Evolutionary conservation across 37 sponge, comb jelly and placozoan genomes (phyloP), one percentile per base, ranked within the genome.

Genomic region (Corticium candelabrum): DNA sequence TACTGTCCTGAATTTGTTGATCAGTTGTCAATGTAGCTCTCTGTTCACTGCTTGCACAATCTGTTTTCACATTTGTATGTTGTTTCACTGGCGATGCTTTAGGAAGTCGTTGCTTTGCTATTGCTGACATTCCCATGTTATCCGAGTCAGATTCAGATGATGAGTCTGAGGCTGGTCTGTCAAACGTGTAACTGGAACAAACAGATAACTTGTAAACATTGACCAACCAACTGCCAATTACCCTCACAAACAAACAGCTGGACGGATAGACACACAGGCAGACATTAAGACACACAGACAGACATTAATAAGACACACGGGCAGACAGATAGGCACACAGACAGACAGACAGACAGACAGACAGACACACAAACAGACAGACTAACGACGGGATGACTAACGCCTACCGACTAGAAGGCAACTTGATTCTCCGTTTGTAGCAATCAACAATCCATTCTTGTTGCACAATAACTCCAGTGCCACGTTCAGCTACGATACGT

Each of bases 371-470:
- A 67, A 35, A 78, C 67, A 67, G 79, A 67, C 79, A 67, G 32
- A 78, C 67, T 32, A 5, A 57, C 32, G 27, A 77, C 77, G 77
- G 33, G 75, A 41, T 37, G 5, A 32, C 35, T 1, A 21, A 69
- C 83, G 35, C 39, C 83, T n/a, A n/a, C 93, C 82, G 80, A 40
- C 33, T 73, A 29, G 87, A 75, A 57, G 89, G 90, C 2, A 89
- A 81, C 69, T 77, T 69, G 39, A 62, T 32, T 34, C 85, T 86
- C 74, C 80, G 82, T 3, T 38, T 3, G 68, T 84, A 40, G 72
- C 84, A 77, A 80, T 92, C 93, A 35, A 79, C 1, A 5, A 92
- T 68, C 93, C 93, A 92, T 29, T 89, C 87, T 77, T 89, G 88
- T 39, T 37, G 75, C 21, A 92, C 93, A 67, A 92, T 82, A 1